These are phyloP conservation scores for Toxotes chatareus DNA, from an alignment of 2,113 vertebrate genomes.

Conservation along the genomic window DNA sequence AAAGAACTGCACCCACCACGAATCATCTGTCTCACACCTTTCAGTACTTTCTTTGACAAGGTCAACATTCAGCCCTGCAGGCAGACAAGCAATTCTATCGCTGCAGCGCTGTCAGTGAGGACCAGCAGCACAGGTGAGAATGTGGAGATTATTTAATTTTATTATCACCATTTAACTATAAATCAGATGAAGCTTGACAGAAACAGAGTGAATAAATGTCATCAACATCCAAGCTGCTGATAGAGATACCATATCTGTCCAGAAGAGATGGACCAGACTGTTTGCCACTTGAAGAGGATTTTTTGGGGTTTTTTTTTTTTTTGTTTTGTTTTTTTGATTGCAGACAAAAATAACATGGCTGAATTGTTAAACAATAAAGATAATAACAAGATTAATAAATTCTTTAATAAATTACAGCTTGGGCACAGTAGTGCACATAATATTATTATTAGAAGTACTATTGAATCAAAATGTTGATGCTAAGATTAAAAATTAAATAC, in stretches of 20 bases:
- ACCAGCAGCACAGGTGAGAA: constrained; percentile 73
- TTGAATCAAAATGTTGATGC: background rate
- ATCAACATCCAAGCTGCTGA: constrained; percentile 1
- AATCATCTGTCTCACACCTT: constrained; percentile 59
- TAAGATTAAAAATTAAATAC: background rate
- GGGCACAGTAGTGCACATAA: background rate
- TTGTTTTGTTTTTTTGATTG: background rate
- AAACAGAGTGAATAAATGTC: constrained; percentile 1
- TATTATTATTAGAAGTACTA: background rate
- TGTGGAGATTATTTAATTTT: constrained; percentile 67
- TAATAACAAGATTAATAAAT: background rate
- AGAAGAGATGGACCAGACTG: constrained; percentile 24
- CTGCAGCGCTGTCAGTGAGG: constrained; percentile 52
- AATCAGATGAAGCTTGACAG: constrained; percentile 66
- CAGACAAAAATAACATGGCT: background rate
- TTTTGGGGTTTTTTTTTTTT: no score
- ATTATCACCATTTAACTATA: constrained; percentile 65
- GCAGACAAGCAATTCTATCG: constrained; percentile 31
- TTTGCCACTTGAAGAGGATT: background rate
- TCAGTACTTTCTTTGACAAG: constrained; percentile 57
- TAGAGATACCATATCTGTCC: constrained; percentile 19
- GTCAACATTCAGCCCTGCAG: constrained; percentile 59
- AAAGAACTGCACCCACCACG: constrained; percentile 18
- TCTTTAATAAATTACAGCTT: background rate
- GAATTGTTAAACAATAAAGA: background rate